Evolutionary conservation across 2,888 invertebrate species (phyloP).

Genomic region (Trissoscelio sp.): DNA sequence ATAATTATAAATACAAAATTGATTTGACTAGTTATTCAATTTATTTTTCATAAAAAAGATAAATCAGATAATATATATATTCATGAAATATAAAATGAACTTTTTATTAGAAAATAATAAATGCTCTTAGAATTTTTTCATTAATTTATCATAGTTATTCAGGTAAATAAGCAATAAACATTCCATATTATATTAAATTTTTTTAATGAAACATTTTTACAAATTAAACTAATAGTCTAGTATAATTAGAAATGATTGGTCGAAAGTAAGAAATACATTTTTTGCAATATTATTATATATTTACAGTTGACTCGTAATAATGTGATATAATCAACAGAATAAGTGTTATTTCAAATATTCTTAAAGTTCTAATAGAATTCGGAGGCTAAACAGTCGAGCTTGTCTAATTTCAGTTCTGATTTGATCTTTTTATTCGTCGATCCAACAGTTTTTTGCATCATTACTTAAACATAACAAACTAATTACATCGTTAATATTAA

Average conservation of each 20-base stretch:
- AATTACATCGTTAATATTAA: constrained; percentile 44
- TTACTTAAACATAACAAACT: constrained; percentile 44
- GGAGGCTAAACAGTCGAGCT: constrained; percentile 39
- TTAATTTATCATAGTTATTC: no score
- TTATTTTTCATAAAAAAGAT: no score
- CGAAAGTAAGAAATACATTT: constrained; percentile 38
- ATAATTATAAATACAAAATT: no score
- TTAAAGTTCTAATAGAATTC: constrained; percentile 38
- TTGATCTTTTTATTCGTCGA: constrained; percentile 17
- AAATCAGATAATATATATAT: no score
- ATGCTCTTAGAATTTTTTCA: no score
- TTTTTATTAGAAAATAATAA: no score
- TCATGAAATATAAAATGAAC: no score
- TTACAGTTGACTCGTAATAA: constrained; percentile 54
- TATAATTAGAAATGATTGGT: constrained; percentile 48
- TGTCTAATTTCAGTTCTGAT: constrained; percentile 22
- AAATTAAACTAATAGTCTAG: constrained; percentile 56
- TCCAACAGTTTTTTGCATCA: constrained; percentile 36
- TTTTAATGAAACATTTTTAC: constrained; percentile 60
- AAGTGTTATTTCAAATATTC: constrained; percentile 22
- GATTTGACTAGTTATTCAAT: no score
- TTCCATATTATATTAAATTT: constrained; percentile 38
- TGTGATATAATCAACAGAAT: constrained; percentile 48
- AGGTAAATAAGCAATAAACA: background rate
- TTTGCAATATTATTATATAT: constrained; percentile 45